phyloP scores from a whole-genome alignment of 2,797 vertebrate species.

The Galago senegalensis region DNA sequence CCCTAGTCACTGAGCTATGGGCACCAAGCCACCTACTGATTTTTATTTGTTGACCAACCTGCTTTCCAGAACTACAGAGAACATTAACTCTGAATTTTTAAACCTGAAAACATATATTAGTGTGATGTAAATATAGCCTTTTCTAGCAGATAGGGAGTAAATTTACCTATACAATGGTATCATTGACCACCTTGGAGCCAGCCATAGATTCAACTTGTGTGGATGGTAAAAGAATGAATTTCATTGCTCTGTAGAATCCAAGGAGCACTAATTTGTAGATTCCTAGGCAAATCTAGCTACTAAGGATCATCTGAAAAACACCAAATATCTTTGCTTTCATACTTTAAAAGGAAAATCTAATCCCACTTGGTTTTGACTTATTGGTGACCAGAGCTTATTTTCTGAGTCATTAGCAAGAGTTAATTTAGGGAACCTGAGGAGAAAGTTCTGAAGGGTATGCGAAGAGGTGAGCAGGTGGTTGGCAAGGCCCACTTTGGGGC shows the following conservation, averaged over 20 bases:
- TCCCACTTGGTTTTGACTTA: conserved; percentile 12
- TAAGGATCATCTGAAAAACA: neutral
- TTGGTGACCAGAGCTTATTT: conserved; percentile 21
- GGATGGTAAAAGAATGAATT: neutral
- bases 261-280: neutral
- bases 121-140: neutral
- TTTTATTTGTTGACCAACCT: neutral
- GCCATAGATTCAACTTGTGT: neutral
- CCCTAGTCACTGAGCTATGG: no score
- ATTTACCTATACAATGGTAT: neutral
- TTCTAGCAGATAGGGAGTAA: neutral
- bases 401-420: neutral
- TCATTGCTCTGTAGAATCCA: conserved; percentile 12
- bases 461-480: neutral
- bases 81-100: conserved; percentile 27
- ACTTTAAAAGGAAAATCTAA: neutral
- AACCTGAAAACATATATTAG: neutral
- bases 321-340: conserved; percentile 25
- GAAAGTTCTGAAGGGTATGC: neutral
- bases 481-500: neutral
- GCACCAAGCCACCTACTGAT: neutral
- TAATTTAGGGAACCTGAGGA: conserved; percentile 8
- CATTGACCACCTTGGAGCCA: neutral
- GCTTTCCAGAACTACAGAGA: neutral
- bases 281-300: conserved; percentile 42